Evolutionary conservation across 2,113 vertebrate genomes (phyloP).

Genomic region (Diphyllodes magnificus): DNA sequence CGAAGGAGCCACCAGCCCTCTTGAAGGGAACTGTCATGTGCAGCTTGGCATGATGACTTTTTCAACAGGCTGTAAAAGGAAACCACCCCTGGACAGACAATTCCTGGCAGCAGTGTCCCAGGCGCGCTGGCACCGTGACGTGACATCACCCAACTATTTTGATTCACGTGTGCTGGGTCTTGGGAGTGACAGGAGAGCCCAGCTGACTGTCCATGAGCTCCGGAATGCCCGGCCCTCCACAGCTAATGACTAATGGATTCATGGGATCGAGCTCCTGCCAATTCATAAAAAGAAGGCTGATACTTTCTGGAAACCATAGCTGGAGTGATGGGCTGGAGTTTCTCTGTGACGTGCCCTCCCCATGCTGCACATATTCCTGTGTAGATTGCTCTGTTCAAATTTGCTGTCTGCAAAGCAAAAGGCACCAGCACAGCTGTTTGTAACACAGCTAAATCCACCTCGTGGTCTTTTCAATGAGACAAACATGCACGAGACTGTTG

Average conservation of each 20-base stretch:
- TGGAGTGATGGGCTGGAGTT: background rate
- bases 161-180: constrained; percentile 64
- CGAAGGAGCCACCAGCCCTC: constrained; percentile 2
- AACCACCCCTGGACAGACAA: constrained; percentile 73
- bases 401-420: background rate
- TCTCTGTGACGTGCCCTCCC: background rate
- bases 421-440: background rate
- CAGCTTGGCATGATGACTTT: constrained; percentile 79
- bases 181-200: constrained; percentile 1
- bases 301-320: background rate
- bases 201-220: constrained; percentile 22
- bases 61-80: constrained; percentile 92
- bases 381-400: background rate
- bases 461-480: background rate
- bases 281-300: background rate
- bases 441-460: background rate
- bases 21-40: constrained; percentile 74
- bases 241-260: background rate
- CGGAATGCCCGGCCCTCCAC: fast-evolving
- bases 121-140: constrained; percentile 59
- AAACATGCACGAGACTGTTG: background rate
- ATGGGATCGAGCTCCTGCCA: background rate
- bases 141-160: constrained; percentile 83
- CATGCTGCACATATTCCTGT: fast-evolving
- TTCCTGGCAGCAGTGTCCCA: constrained; percentile 68